Evolutionary conservation across 1,140 invertebrate genomes (phyloP).

Genomic region (Glossosoma conforme): DNA sequence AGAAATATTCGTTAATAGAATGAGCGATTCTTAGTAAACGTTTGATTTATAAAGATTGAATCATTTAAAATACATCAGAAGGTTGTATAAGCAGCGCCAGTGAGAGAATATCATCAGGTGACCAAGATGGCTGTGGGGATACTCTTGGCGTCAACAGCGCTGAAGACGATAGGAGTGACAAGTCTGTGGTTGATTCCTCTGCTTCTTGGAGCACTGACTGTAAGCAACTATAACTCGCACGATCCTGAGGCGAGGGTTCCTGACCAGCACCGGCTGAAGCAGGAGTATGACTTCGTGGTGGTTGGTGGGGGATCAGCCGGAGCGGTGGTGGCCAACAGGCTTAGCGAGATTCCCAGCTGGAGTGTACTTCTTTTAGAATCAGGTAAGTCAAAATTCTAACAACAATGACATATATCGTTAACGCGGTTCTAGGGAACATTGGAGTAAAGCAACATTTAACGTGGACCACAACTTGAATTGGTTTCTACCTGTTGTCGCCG

Average conservation of each 20-base stretch:
- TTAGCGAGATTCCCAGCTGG: conserved; percentile 78
- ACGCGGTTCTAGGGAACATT: too few relatives aligned
- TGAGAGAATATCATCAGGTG: conserved; percentile 68
- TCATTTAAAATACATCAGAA: too few relatives aligned
- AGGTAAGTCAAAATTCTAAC: too few relatives aligned
- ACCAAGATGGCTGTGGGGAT: conserved; percentile 63
- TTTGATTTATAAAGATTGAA: too few relatives aligned
- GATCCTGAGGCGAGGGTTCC: conserved; percentile 68
- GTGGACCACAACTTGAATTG: too few relatives aligned
- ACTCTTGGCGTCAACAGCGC: conserved; percentile 65
- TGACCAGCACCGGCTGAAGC: conserved; percentile 40
- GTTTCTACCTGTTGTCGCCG: too few relatives aligned
- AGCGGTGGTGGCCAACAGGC: conserved; percentile 83
- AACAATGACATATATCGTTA: too few relatives aligned
- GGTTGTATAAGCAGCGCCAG: too few relatives aligned
- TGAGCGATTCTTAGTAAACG: too few relatives aligned
- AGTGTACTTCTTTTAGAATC: conserved; percentile 85
- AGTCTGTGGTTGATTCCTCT: conserved; percentile 78
- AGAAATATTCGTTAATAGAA: not conserved
- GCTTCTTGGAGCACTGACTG: conserved; percentile 73
- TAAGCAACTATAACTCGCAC: conserved; percentile 73
- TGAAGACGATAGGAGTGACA: conserved; percentile 70
- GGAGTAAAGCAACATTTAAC: too few relatives aligned
- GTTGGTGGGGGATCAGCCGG: conserved; percentile 91
- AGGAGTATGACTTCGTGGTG: conserved; percentile 80